Conservation (phyloP, 2,113 vertebrate species). For the Polypterus bichir region DNA sequence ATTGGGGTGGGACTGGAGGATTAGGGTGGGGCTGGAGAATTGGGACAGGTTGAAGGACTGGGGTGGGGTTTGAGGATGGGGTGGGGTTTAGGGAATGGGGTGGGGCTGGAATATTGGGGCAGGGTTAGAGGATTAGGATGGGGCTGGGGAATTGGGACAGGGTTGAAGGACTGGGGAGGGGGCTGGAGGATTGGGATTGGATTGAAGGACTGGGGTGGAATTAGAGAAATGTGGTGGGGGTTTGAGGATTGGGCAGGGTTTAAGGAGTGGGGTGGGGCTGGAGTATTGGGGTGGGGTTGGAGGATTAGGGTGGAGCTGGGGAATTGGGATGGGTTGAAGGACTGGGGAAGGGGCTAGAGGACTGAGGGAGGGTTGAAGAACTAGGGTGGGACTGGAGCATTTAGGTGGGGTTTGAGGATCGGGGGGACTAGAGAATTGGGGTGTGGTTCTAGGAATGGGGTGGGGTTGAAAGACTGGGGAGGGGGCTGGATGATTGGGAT, state of each 20-base stretch:
- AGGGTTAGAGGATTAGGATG: no score
- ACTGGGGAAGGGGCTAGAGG: no score
- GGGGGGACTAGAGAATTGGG: rapidly evolving
- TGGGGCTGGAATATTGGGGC: no score
- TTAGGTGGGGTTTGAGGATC: neutral
- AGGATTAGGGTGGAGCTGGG: rapidly evolving
- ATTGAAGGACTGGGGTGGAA: neutral
- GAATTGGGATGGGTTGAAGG: no score
- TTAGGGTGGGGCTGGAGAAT: rapidly evolving
- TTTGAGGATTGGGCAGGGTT: neutral
- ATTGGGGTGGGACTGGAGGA: no score
- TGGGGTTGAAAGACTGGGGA: neutral
- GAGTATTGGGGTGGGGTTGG: no score
- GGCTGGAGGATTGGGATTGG: neutral
- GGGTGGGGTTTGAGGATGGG: no score
- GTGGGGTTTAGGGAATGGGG: no score
- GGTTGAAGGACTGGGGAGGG: neutral
- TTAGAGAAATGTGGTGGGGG: neutral
- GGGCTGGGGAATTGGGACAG: rapidly evolving
- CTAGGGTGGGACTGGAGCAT: no score
- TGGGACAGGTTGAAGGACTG: no score
- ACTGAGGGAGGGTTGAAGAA: no score
- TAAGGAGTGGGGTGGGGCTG: neutral
- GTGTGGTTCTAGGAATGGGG: rapidly evolving
- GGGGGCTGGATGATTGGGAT: neutral